Conservation (phyloP, 1,140 invertebrate species). For the Babylonia areolata region DNA sequence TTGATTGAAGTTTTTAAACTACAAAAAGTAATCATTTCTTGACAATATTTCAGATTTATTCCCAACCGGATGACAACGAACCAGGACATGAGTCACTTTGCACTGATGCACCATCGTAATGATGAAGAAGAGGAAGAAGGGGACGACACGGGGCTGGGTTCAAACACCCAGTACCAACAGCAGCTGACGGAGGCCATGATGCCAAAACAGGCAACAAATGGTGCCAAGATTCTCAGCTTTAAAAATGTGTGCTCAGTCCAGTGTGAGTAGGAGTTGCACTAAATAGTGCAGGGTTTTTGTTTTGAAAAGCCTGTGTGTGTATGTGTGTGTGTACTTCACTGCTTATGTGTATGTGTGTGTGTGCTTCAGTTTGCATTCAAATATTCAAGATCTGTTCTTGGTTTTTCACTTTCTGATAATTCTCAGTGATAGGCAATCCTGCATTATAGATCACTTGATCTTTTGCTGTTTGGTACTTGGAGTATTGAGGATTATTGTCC, state of each 20-base stretch:
- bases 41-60: conserved; percentile 84
- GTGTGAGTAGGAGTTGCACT: neutral
- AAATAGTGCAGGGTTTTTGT: too few species aligned
- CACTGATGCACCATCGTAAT: conserved; percentile 68
- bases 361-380: too few species aligned
- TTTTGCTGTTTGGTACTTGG: too few species aligned
- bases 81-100: conserved; percentile 90
- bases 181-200: conserved; percentile 68
- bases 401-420: neutral
- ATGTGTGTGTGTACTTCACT: too few species aligned
- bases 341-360: conserved; percentile 3
- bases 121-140: conserved; percentile 54
- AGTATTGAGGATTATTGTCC: too few species aligned
- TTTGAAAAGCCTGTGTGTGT: too few species aligned
- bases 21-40: too few species aligned
- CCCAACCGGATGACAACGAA: conserved; percentile 90
- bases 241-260: conserved; percentile 79
- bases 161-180: conserved; percentile 79
- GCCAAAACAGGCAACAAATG: conserved; percentile 42
- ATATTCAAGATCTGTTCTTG: too few species aligned
- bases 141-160: conserved; percentile 77
- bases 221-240: conserved; percentile 86
- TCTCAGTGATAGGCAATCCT: too few species aligned
- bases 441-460: too few species aligned
- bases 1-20: too few species aligned